Evolutionary conservation across 2,888 invertebrate genomes (phyloP).

Genomic region (Diarsia dahlii): DNA sequence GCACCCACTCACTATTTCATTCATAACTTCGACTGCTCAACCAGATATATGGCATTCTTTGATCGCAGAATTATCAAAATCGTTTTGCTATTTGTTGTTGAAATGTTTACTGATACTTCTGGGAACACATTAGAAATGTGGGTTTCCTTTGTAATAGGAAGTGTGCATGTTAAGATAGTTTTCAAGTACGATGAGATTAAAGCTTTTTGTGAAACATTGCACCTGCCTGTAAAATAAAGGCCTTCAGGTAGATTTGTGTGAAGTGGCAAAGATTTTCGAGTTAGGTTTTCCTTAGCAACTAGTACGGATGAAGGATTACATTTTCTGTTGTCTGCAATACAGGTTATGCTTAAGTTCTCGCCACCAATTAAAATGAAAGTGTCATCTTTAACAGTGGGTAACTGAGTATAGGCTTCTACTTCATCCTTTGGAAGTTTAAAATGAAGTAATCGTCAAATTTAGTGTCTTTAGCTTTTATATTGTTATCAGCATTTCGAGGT

Average conservation of each 20-base stretch:
- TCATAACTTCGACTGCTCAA: constrained; percentile 59
- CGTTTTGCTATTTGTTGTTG: constrained; percentile 41
- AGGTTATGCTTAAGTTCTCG: neutral
- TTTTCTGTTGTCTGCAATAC: constrained; percentile 6
- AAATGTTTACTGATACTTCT: constrained; percentile 47
- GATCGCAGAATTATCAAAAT: constrained; percentile 57
- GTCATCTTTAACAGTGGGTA: neutral
- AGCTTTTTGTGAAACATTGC: constrained; percentile 27
- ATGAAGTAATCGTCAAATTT: neutral
- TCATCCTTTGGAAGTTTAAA: neutral
- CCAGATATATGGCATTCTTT: constrained; percentile 55
- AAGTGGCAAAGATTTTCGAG: neutral
- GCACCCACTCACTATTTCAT: constrained; percentile 66
- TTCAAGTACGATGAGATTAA: constrained; percentile 38
- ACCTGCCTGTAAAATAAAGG: constrained; percentile 38
- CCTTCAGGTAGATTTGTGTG: constrained; percentile 3
- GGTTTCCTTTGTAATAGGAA: constrained; percentile 34
- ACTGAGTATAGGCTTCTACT: neutral
- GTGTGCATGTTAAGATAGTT: constrained; percentile 15
- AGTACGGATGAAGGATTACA: neutral
- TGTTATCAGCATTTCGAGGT: neutral
- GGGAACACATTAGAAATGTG: constrained; percentile 47
- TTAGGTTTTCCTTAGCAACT: neutral
- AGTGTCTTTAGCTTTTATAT: neutral
- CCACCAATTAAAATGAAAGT: neutral